phyloP scores from a whole-genome alignment of 1,140 invertebrate genomes.

The Venustaconcha ellipsiformis region DNA sequence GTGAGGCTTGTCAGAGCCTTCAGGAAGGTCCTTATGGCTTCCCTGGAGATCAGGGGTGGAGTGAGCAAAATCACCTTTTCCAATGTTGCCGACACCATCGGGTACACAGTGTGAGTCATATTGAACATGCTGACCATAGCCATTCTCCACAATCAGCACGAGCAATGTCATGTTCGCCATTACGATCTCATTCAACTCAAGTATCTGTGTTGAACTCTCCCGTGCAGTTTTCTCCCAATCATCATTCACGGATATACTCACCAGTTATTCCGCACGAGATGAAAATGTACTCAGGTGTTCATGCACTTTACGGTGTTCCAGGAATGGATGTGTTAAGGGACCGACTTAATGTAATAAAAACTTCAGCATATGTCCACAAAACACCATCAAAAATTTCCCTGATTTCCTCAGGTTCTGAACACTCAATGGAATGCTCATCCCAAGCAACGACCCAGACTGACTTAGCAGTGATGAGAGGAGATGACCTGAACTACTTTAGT shows the following conservation, averaged over 20 bases:
- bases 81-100: slow-evolving; percentile 56
- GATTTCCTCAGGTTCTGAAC: slow-evolving; percentile 59
- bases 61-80: slow-evolving; percentile 34
- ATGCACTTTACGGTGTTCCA: slow-evolving; percentile 25
- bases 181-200: slow-evolving; percentile 31
- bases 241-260: slow-evolving; percentile 43
- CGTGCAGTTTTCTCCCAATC: slow-evolving; percentile 29
- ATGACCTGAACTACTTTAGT: slow-evolving; percentile 51
- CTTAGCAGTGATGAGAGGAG: slow-evolving; percentile 33
- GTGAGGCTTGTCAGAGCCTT: slow-evolving; percentile 43
- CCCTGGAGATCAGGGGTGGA: slow-evolving; percentile 33
- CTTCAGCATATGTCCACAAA: slow-evolving; percentile 45
- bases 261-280: slow-evolving; percentile 43
- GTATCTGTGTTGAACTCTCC: slow-evolving; percentile 37
- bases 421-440: slow-evolving; percentile 59
- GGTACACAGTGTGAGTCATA: slow-evolving; percentile 62
- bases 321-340: slow-evolving; percentile 32
- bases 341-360: slow-evolving; percentile 34
- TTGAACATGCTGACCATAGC: slow-evolving; percentile 42
- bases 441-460: slow-evolving; percentile 41
- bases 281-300: slow-evolving; percentile 27
- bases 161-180: slow-evolving; percentile 54
- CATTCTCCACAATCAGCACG: slow-evolving; percentile 45
- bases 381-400: slow-evolving; percentile 57
- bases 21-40: slow-evolving; percentile 15